Evolutionary conservation across 53 echinoderm and acorn worm species (phyloP).

Genomic region (Henricia sp.): DNA sequence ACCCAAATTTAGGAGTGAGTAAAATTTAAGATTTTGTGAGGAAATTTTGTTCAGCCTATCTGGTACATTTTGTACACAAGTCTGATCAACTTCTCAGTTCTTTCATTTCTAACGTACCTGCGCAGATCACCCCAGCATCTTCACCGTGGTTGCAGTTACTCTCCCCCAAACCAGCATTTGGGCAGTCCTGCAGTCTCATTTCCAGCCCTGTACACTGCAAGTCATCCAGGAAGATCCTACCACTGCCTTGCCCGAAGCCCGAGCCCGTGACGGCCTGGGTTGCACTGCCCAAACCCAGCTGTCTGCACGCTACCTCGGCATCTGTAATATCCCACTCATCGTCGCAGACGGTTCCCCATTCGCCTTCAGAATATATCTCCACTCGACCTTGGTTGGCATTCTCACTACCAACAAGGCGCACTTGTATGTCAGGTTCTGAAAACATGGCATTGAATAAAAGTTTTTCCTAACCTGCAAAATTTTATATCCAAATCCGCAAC

Average conservation of each 20-base stretch:
- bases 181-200: slow-evolving; percentile 5
- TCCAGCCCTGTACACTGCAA: slow-evolving; percentile 14
- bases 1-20: too few species aligned
- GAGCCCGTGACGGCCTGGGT: neutral
- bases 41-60: too few species aligned
- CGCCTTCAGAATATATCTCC: slow-evolving; percentile 47
- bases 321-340: slow-evolving; percentile 56
- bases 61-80: too few species aligned
- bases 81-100: too few species aligned
- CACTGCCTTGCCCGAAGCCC: slow-evolving; percentile 1
- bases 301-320: slow-evolving; percentile 69
- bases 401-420: slow-evolving; percentile 55
- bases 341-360: slow-evolving; percentile 74
- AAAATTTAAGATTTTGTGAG: too few species aligned
- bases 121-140: slow-evolving; percentile 34
- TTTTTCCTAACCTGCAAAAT: too few species aligned
- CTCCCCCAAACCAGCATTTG: neutral
- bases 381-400: slow-evolving; percentile 64
- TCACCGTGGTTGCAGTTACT: slow-evolving; percentile 24
- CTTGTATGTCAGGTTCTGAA: too few species aligned
- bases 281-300: slow-evolving; percentile 61
- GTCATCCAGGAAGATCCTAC: slow-evolving; percentile 33
- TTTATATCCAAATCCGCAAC: too few species aligned
- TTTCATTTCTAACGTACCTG: too few species aligned
- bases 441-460: too few species aligned